phyloP scores from a whole-genome alignment of 2,113 vertebrate genomes.

The Leptocoma aspasia region DNA sequence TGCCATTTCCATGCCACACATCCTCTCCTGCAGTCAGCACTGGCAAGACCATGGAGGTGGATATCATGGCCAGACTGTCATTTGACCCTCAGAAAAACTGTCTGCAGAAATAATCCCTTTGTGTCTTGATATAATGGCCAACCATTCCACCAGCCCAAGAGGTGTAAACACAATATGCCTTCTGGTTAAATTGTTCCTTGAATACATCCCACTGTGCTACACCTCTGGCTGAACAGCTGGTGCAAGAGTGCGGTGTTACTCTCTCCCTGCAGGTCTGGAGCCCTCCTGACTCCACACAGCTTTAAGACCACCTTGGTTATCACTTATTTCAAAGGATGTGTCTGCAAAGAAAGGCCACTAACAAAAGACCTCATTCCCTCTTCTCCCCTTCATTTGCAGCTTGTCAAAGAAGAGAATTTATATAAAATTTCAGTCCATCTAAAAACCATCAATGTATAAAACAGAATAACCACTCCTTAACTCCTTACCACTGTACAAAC shows the following conservation, averaged over 20 bases:
- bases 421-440: conserved; percentile 45
- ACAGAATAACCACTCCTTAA: conserved; percentile 40
- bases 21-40: background rate
- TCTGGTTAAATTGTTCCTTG: background rate
- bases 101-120: background rate
- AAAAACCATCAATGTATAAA: conserved; percentile 56
- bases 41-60: background rate
- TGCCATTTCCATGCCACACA: background rate
- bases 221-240: background rate
- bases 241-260: background rate
- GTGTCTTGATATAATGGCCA: background rate
- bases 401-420: background rate
- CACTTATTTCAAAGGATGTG: background rate
- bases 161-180: background rate
- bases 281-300: background rate
- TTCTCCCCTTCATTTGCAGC: background rate
- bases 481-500: conserved; percentile 47
- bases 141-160: accelerated
- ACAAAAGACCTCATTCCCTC: background rate
- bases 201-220: accelerated
- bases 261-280: background rate
- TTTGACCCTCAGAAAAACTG: background rate
- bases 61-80: background rate
- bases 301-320: background rate
- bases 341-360: background rate